Base-by-base conservation (phyloP, 2,113 vertebrate species). In the Microcebus lehilahytsara region DNA sequence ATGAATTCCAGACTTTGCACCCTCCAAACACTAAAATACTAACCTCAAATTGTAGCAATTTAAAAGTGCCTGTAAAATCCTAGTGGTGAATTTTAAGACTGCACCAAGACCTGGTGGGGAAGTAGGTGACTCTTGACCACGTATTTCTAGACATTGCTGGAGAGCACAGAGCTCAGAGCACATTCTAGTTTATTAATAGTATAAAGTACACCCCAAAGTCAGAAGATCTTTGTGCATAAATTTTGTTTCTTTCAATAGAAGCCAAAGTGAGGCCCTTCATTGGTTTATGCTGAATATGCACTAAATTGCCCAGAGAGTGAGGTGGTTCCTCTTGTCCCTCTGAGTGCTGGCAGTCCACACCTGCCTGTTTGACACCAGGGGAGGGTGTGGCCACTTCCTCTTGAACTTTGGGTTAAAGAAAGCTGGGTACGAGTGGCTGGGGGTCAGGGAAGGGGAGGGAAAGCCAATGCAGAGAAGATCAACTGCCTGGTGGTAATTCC, bases 271-370 rank as follows among this genome's bases (percentile, higher is more conserved):
- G 20, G 6, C 62, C n/a, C 6, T 79, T 79, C 12, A 1, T 49
- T 77, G 53, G 37, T 62, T 88, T 40, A 27, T 40, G 34, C 53
- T 64, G 62, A 62, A 66, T 6, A 13, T 23, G 23, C 32, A 53
- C 14, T 13, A 42, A 78, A 22, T 42, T 71, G 51, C 62, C 22
- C 19, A 7, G 69, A 81, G 60, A 32, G n/a, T 60, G 49, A 46
- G 13, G 5, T 4, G 7, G 11, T 14, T 5, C 75, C 42, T 69
- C 2, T 9, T 49, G 27, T 23, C 60, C 19, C n/a, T 42, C 30
- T 9, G 7, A 4, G 32, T 6, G 27, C 27, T 5, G 1, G 5
- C n/a, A 32, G 19, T 32, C 19, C 37, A 4, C 8, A 17, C 20
- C 72, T 51, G 13, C 78, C 40, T 62, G 53, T 40, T 87, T 27